phyloP scores from a whole-genome alignment of 2,888 invertebrate genomes.

The Tipula helvola region DNA sequence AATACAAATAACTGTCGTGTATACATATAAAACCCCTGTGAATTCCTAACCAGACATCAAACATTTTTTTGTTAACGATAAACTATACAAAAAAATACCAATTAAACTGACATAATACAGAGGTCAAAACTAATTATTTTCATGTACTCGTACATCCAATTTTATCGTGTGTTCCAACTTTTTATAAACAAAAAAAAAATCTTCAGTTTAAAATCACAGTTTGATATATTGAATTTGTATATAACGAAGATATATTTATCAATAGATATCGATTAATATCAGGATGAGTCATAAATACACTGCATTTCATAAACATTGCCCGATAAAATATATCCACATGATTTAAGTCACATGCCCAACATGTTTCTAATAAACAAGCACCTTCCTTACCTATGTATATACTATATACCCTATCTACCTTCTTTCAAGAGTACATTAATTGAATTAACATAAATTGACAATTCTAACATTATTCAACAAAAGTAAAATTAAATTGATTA shows the following conservation, averaged over 20 bases:
- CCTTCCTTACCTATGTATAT: neutral
- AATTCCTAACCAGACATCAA: neutral
- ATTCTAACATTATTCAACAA: neutral
- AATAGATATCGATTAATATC: neutral
- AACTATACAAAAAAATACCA: neutral
- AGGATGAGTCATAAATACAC: neutral
- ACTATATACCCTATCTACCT: neutral
- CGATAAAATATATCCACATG: neutral
- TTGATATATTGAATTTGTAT: neutral
- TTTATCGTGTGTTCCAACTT: neutral
- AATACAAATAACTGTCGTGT: neutral
- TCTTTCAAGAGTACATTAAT: neutral
- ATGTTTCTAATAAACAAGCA: neutral
- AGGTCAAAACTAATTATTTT: conserved; percentile 4
- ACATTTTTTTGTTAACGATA: neutral
- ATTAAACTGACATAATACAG: neutral
- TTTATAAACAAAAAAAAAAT: neutral
- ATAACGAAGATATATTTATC: neutral
- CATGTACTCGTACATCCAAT: neutral
- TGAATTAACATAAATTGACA: neutral
- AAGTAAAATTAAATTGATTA: neutral
- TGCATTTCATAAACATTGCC: neutral
- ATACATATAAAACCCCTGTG: neutral
- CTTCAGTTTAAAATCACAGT: neutral
- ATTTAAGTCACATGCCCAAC: neutral